Evolutionary conservation across 2,888 invertebrate species (phyloP).

Genomic region (Eupeodes latifasciatus): DNA sequence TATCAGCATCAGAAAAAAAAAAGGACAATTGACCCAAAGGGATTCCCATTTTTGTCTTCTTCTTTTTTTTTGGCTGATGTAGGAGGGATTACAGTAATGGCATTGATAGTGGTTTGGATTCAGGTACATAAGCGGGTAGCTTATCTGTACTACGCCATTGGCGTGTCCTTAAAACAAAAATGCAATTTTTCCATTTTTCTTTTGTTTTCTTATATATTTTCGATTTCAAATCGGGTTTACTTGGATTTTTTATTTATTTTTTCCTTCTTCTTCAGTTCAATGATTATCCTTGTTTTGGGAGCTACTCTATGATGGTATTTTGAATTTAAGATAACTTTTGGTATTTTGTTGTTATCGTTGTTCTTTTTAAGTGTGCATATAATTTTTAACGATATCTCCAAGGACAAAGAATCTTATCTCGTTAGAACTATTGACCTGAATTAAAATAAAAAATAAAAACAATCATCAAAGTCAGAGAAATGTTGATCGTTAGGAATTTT

Average conservation of each 20-base stretch:
- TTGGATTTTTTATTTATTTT: neutral
- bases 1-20: neutral
- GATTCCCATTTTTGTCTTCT: slow-evolving; percentile 9
- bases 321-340: slow-evolving; percentile 18
- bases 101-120: slow-evolving; percentile 25
- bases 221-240: slow-evolving; percentile 5
- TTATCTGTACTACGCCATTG: neutral
- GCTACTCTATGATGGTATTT: neutral
- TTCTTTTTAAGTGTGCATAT: neutral
- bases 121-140: neutral
- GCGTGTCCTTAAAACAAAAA: slow-evolving; percentile 14
- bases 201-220: neutral
- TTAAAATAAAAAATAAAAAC: neutral
- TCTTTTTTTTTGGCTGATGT: slow-evolving; percentile 25
- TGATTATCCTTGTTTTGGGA: neutral
- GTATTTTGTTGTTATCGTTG: neutral
- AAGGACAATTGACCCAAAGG: slow-evolving; percentile 51
- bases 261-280: neutral
- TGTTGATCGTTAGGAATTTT: neutral
- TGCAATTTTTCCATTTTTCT: slow-evolving; percentile 6
- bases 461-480: neutral
- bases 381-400: slow-evolving; percentile 4
- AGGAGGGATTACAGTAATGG: neutral
- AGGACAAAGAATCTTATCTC: neutral
- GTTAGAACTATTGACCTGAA: slow-evolving; percentile 20